Conservation (phyloP, 2,797 vertebrate genomes). For the Poecilia wingei region DNA sequence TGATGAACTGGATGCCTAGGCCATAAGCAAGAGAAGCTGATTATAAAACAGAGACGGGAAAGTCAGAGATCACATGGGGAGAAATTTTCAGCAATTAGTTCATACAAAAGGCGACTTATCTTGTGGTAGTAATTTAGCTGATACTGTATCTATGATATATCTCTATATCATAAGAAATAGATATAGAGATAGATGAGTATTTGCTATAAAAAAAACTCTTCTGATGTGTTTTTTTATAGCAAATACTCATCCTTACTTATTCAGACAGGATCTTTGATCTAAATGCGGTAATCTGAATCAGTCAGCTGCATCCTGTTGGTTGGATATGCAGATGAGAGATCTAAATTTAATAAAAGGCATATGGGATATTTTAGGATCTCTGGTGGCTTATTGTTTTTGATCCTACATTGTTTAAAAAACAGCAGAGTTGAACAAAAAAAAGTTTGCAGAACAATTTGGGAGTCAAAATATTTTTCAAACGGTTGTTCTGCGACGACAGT, state of each 20-base stretch:
- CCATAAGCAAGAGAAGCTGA: no score
- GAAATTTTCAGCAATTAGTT: no score
- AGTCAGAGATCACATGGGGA: no score
- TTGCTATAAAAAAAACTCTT: background rate
- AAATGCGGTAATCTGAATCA: slow-evolving; percentile 43
- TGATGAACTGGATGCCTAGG: background rate
- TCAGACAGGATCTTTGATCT: slow-evolving; percentile 37
- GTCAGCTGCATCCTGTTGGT: slow-evolving; percentile 1
- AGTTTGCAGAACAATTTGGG: background rate
- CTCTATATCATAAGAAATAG: no score
- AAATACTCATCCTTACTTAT: slow-evolving; percentile 25
- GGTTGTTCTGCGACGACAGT: slow-evolving; percentile 9
- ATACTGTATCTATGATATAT: background rate
- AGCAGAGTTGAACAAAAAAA: background rate
- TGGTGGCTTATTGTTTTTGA: background rate
- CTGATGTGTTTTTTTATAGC: slow-evolving; percentile 22
- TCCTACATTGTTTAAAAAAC: background rate
- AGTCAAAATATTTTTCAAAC: background rate
- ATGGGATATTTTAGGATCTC: slow-evolving; percentile 13
- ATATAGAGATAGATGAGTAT: no score
- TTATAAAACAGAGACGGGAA: no score
- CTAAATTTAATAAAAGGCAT: slow-evolving; percentile 21
- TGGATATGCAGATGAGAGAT: slow-evolving; percentile 7
- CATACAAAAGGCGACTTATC: background rate
- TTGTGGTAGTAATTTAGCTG: background rate